A percentile compares a stretch with the other conserved stretches of the same genome.
Conservation (phyloP, 2,888 invertebrate genomes). For the Merodon equestris region DNA sequence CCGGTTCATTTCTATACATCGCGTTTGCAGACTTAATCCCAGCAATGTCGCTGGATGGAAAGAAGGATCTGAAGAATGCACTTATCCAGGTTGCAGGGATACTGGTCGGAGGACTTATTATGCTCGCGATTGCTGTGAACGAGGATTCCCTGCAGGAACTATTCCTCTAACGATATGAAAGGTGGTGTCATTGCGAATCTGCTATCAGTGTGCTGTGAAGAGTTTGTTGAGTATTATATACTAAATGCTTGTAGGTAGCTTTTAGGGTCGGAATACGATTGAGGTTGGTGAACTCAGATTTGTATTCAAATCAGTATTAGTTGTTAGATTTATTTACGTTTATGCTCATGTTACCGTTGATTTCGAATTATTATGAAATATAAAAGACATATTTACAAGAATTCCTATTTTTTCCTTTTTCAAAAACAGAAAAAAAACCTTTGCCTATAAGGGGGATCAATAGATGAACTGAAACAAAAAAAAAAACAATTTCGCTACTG, state of each 20-base stretch:
- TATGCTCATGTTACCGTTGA: conserved; percentile 23
- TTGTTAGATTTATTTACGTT: conserved; percentile 8
- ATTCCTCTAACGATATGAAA: conserved; percentile 70
- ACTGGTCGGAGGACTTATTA: conserved; percentile 84
- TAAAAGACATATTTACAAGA: conserved; percentile 17
- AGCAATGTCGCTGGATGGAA: conserved; percentile 81
- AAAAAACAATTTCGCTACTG: too few relatives aligned
- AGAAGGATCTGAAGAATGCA: conserved; percentile 80
- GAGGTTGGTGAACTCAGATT: too few relatives aligned
- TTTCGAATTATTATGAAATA: conserved; percentile 17
- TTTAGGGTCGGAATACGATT: conserved; percentile 10
- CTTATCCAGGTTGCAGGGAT: conserved; percentile 85
- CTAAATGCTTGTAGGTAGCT: conserved; percentile 12
- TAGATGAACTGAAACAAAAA: too few relatives aligned
- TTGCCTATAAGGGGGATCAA: too few relatives aligned
- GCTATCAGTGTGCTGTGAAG: conserved; percentile 63
- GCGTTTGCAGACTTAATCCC: conserved; percentile 89
- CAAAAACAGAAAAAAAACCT: too few relatives aligned
- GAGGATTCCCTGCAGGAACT: conserved; percentile 80
- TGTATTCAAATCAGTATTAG: conserved; percentile 1
- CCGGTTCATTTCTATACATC: conserved; percentile 90
- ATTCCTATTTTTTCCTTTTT: neutral
- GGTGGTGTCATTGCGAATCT: conserved; percentile 29
- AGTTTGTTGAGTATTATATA: conserved; percentile 39
- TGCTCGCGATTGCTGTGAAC: conserved; percentile 86